Base-by-base conservation (phyloP, 2,113 vertebrate genomes). In the Dipodomys stephensi region DNA sequence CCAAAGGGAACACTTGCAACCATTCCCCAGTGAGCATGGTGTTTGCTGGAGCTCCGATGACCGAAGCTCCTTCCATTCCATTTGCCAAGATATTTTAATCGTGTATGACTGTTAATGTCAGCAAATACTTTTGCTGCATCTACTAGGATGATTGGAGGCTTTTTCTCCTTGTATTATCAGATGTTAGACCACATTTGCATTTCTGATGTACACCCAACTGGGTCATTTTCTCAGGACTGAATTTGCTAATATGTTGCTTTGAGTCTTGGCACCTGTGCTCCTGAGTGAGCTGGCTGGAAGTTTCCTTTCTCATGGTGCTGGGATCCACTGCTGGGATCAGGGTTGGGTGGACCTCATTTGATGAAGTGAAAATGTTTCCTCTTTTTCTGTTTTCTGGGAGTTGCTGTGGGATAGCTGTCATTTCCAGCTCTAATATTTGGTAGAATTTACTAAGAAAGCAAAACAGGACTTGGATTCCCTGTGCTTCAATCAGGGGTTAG, bases 1-100 rank as follows among this genome's bases (percentile, higher is more conserved):
- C 81, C 44, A 80, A 83, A 83, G 20, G 62, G 49, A 81, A 88
- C 62, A 20, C 27, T 95, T 94, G 82, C 32, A 91, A 30, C 35
- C 44, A 80, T 85, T 15, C 64, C 19, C 62, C 15, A 19, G 39
- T 30, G 39, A 57, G 53, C 15, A 57, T 57, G 53, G 4, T 13
- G 53, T 18, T 57, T 57, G 12, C 53, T 13, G 15, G 53, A 13
- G 15, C 53, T 5, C 39, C 5, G 39, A 39, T 39, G 39, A 39
- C 39, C 39, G 53, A 57, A 57, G 53, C 53, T 57, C 53, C 53
- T 57, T 85, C 10, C 67, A 44, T 81, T 90, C 23, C 23, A 15
- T 87, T 77, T 7, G 11, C 64, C 46, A 53, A 78, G 20, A 1
- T 90, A 53, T 84, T 44, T n/a, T 67, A 71, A 76, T 91, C 35